Evolutionary conservation across 2,797 vertebrate species (phyloP).

Genomic region (Coilia nasus): DNA sequence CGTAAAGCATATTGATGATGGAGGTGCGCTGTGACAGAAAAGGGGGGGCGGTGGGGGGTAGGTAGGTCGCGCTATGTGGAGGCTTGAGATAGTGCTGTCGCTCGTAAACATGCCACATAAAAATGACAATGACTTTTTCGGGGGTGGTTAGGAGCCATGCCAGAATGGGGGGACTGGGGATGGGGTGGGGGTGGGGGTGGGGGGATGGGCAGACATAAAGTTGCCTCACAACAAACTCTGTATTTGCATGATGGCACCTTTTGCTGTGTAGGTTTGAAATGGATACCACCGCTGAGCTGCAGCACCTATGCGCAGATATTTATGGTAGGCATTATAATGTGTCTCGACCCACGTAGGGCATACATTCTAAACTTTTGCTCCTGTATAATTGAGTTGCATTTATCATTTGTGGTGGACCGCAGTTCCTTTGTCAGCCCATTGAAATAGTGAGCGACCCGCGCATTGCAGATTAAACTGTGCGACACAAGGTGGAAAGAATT

Average conservation of each 20-base stretch:
- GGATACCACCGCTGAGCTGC: background rate
- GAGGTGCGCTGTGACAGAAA: background rate
- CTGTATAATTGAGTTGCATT: background rate
- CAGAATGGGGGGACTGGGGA: background rate
- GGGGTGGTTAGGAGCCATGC: background rate
- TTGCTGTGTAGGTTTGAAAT: background rate
- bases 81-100: constrained; percentile 4
- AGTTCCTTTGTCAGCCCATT: background rate
- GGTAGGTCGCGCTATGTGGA: background rate
- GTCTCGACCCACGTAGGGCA: background rate
- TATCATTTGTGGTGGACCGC: background rate
- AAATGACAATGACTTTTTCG: constrained; percentile 24
- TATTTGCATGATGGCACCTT: background rate
- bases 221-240: background rate
- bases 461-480: background rate
- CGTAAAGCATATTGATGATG: constrained; percentile 23
- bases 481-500: background rate
- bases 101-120: constrained; percentile 24
- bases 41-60: background rate
- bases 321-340: background rate
- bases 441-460: background rate
- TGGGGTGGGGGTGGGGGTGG: too few species aligned
- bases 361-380: background rate
- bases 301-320: background rate
- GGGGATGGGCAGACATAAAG: background rate